Evolutionary conservation across 2,113 vertebrate species (phyloP).

Genomic region (Todiramphus saurophagus): DNA sequence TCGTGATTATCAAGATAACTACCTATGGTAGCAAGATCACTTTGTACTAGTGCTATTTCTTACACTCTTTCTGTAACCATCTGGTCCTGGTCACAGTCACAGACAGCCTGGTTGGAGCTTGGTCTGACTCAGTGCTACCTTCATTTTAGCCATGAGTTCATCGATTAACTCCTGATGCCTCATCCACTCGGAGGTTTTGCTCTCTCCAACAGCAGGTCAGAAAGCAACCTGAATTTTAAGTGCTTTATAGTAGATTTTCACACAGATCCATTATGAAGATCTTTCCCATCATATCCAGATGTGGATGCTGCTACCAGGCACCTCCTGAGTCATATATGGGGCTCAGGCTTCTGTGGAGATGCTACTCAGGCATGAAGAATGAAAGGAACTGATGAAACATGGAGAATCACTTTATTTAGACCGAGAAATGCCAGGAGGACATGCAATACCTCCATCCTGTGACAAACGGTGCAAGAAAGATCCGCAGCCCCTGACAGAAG

Average conservation of each 20-base stretch:
- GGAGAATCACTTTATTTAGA: background rate
- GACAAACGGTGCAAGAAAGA: background rate
- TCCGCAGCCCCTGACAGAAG: background rate
- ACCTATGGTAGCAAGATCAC: background rate
- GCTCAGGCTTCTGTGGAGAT: background rate
- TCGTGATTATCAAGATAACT: background rate
- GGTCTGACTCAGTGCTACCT: background rate
- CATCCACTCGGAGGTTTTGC: background rate
- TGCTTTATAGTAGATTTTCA: background rate
- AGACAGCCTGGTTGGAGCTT: background rate
- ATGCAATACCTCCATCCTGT: background rate
- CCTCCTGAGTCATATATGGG: background rate
- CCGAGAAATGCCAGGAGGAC: background rate
- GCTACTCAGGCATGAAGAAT: background rate
- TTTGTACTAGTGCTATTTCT: background rate
- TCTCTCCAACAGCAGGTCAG: background rate
- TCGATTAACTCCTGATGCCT: background rate
- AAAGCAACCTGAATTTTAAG: background rate
- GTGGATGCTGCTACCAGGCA: background rate
- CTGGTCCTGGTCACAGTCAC: background rate
- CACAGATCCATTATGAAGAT: background rate
- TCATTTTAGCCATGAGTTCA: background rate
- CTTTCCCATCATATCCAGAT: background rate
- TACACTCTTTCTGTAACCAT: background rate
- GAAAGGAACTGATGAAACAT: background rate